Conservation (phyloP, 1,140 invertebrate genomes). For the Drosophila novamexicana region DNA sequence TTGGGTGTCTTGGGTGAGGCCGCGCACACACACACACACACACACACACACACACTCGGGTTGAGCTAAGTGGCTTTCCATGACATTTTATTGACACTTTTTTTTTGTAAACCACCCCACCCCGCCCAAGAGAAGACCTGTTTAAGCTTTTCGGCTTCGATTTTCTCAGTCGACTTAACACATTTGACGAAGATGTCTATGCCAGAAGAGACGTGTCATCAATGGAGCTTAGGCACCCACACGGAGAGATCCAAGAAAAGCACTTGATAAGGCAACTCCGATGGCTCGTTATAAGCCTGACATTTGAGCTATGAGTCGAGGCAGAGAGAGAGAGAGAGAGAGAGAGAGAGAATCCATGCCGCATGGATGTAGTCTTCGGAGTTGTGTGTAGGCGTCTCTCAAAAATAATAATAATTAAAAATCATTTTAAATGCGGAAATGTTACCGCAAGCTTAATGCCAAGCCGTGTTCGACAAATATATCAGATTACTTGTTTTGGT, state of each 20-base stretch:
- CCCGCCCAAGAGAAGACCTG: conserved; percentile 55
- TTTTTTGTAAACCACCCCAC: conserved; percentile 26
- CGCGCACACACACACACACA: conserved; percentile 10
- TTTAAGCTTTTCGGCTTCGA: conserved; percentile 23
- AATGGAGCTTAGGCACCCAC: conserved; percentile 74
- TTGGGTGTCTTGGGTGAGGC: conserved; percentile 53
- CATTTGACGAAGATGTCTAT: conserved; percentile 79
- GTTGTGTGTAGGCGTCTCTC: conserved; percentile 64
- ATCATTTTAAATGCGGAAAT: conserved; percentile 77
- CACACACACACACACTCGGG: conserved; percentile 17
- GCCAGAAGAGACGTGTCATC: conserved; percentile 80
- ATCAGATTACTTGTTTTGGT: conserved; percentile 75
- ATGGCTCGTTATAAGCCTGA: conserved; percentile 74
- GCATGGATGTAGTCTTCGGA: conserved; percentile 17
- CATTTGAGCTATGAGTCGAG: conserved; percentile 59
- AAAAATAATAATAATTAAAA: conserved; percentile 81
- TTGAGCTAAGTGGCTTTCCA: conserved; percentile 72
- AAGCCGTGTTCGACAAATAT: conserved; percentile 78
- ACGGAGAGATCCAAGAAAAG: conserved; percentile 43
- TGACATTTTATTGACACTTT: conserved; percentile 80
- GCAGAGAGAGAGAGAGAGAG: conserved; percentile 5
- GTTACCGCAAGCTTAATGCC: conserved; percentile 69
- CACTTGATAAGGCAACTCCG: conserved; percentile 52
- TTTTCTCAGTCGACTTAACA: conserved; percentile 74
- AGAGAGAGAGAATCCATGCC: conserved; percentile 13